Conservation (phyloP, 2,888 invertebrate genomes). For the Andricus quercusramuli region DNA sequence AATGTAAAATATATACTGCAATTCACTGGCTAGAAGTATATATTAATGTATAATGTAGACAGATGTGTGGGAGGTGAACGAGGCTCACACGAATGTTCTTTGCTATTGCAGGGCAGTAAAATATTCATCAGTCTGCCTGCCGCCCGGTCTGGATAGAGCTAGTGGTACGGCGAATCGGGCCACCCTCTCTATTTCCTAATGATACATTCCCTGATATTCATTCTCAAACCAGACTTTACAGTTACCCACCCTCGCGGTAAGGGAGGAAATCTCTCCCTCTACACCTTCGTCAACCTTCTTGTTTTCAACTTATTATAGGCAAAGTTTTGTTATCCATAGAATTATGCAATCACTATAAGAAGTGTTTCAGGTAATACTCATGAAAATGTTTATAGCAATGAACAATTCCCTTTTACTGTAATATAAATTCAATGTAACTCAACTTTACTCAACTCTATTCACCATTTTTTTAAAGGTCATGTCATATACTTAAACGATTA, state of each 20-base stretch:
- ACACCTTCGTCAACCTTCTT: not conserved
- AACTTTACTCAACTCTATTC: no score
- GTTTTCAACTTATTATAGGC: not conserved
- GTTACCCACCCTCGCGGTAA: not conserved
- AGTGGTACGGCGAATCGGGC: slow-evolving; percentile 66
- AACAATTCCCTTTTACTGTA: no score
- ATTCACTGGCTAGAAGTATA: not conserved
- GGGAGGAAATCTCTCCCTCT: not conserved
- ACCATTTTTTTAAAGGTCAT: no score
- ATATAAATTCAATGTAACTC: no score
- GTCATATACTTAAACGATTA: no score
- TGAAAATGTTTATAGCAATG: no score
- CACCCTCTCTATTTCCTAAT: slow-evolving; percentile 78
- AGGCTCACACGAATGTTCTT: slow-evolving; percentile 59
- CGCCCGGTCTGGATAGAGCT: slow-evolving; percentile 62
- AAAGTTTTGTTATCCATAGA: not conserved
- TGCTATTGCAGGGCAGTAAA: slow-evolving; percentile 77
- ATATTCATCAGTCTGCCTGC: slow-evolving; percentile 76
- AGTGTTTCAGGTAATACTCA: not conserved
- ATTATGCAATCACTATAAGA: not conserved
- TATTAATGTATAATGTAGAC: not conserved
- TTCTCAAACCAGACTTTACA: slow-evolving; percentile 46
- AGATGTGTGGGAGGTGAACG: slow-evolving; percentile 39
- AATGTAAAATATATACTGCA: not conserved
- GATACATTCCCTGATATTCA: slow-evolving; percentile 55